Conservation (phyloP, 2,888 invertebrate genomes). For the Trachelus troglodyta region DNA sequence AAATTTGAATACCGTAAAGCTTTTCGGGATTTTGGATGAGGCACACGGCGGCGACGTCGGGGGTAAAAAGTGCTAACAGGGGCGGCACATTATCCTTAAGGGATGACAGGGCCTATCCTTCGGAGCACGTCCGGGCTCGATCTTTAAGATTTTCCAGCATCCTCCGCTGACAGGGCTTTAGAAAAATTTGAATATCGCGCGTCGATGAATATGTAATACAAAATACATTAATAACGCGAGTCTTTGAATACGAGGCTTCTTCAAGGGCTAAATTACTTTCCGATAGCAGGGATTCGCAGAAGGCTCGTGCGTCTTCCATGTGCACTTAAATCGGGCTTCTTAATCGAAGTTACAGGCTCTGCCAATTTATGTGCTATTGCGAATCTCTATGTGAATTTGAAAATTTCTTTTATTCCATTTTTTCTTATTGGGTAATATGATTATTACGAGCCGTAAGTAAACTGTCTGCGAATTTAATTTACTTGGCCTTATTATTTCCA, state of each 20-base stretch:
- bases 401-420: too few species aligned
- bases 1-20: too few species aligned
- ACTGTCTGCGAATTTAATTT: too few species aligned
- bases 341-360: too few species aligned
- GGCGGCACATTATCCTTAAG: not conserved
- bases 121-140: not conserved
- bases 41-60: not conserved
- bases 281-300: conserved; percentile 6
- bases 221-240: conserved; percentile 15
- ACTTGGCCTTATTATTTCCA: too few species aligned
- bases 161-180: not conserved
- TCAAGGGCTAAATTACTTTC: conserved; percentile 17
- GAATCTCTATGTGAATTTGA: too few species aligned
- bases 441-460: too few species aligned
- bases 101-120: not conserved
- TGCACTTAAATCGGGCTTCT: too few species aligned
- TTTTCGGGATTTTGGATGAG: not conserved
- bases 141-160: not conserved
- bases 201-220: conserved; percentile 16
- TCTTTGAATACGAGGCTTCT: not conserved
- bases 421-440: too few species aligned
- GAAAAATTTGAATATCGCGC: conserved; percentile 12
- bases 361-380: too few species aligned
- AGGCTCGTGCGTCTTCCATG: too few species aligned
- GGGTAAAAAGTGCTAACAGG: not conserved